These are phyloP conservation scores for Morinoia aosen DNA, from an alignment of 2,888 invertebrate species.

Conservation along the genomic window DNA sequence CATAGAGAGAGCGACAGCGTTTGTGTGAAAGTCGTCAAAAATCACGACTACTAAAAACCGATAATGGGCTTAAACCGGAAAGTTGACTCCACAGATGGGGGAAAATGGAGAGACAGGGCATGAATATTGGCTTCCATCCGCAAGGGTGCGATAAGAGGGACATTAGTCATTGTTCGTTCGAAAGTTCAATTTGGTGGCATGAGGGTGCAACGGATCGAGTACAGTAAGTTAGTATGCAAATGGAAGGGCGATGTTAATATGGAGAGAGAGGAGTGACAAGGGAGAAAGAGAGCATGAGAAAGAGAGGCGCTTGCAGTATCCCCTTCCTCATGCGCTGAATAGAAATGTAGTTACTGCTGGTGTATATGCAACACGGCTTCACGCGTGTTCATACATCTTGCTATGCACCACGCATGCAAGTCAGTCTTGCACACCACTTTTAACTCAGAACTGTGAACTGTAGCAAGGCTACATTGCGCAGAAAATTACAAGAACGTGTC, in stretches of 20 bases:
- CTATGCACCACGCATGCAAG: too few species aligned
- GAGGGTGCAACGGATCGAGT: conserved; percentile 40
- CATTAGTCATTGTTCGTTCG: conserved; percentile 40
- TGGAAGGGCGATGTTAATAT: conserved; percentile 5
- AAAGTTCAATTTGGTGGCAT: conserved; percentile 37
- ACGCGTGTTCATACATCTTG: background rate
- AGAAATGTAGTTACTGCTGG: background rate
- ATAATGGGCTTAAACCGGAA: background rate
- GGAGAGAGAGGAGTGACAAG: conserved; percentile 36
- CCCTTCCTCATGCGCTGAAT: background rate
- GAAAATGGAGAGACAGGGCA: conserved; percentile 5
- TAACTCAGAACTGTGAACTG: background rate
- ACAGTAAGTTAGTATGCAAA: conserved; percentile 14
- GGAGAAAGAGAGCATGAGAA: background rate
- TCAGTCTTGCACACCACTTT: background rate
- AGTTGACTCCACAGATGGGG: conserved; percentile 7
- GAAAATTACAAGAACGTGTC: background rate
- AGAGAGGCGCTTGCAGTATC: background rate
- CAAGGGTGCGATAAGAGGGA: conserved; percentile 43
- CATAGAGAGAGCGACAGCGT: background rate
- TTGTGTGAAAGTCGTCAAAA: background rate
- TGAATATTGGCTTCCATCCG: conserved; percentile 40
- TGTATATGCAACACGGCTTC: background rate
- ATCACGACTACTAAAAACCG: background rate
- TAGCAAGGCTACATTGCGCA: background rate